These are phyloP conservation scores for Paralvinella palmiformis DNA, from an alignment of 1,140 invertebrate species.

Conservation along the genomic window DNA sequence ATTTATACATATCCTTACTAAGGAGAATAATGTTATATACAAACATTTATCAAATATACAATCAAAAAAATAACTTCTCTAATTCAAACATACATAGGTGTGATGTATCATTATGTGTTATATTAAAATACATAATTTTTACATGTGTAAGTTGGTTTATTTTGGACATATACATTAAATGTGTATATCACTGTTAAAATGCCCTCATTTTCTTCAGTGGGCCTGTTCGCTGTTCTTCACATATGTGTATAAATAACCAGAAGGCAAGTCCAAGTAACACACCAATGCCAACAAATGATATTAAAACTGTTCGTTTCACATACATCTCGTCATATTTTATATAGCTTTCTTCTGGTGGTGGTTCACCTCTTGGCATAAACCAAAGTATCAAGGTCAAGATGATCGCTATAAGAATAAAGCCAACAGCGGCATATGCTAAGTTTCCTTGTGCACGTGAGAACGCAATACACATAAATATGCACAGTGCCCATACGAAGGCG, in stretches of 20 bases:
- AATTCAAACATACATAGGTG: too few species aligned
- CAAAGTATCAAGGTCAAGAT: neutral
- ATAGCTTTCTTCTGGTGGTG: neutral
- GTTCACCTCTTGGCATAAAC: neutral
- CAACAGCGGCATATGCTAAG: neutral
- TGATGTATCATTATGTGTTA: too few species aligned
- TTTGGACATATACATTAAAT: neutral
- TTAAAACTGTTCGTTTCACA: neutral
- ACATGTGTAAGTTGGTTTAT: too few species aligned
- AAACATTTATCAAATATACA: too few species aligned
- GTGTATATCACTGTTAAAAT: neutral
- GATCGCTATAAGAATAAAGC: neutral
- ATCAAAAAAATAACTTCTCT: too few species aligned
- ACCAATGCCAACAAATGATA: neutral
- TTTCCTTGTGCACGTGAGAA: neutral
- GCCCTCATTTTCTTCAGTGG: neutral
- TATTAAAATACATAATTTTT: too few species aligned
- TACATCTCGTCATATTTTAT: neutral
- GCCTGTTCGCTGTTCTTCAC: neutral
- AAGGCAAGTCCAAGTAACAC: neutral
- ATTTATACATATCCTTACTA: too few species aligned
- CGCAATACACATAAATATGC: neutral
- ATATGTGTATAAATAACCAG: neutral
- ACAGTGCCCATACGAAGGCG: neutral
- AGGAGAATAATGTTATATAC: too few species aligned